Conservation (phyloP, 2,113 vertebrate genomes). For the Coptodon rendalli region DNA sequence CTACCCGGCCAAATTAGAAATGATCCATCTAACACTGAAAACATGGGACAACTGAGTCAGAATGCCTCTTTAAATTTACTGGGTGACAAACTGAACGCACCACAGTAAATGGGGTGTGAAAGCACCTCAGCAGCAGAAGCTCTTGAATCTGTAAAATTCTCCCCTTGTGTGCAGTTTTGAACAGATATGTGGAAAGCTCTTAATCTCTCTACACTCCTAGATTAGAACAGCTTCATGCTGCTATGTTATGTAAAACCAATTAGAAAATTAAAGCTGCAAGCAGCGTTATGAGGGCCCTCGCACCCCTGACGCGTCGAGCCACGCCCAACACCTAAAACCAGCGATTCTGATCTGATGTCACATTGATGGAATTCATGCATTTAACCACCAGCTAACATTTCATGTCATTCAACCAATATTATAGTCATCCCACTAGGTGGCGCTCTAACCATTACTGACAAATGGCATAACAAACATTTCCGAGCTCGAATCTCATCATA, state of each 20-base stretch:
- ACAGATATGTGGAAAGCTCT: neutral
- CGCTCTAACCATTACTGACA: no score
- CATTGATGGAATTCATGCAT: no score
- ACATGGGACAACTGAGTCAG: neutral
- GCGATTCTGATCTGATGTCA: no score
- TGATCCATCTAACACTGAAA: neutral
- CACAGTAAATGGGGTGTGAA: neutral
- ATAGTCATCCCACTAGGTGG: no score
- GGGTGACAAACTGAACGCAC: neutral
- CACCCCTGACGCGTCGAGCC: no score
- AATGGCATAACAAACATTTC: no score
- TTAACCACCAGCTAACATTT: no score
- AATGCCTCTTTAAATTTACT: constrained; percentile 1
- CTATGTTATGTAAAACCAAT: neutral
- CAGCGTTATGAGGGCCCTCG: no score
- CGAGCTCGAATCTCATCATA: no score
- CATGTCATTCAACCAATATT: no score
- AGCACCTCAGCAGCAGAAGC: neutral
- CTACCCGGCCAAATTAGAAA: neutral
- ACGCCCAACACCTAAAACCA: no score
- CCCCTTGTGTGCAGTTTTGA: neutral
- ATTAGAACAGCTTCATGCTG: neutral
- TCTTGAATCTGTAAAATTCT: neutral
- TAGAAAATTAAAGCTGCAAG: no score
- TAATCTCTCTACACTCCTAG: neutral